A percentile compares a stretch with the other conserved stretches of the same genome.
Conservation (phyloP, 2,888 invertebrate species). For the Trachelus tabidus region DNA sequence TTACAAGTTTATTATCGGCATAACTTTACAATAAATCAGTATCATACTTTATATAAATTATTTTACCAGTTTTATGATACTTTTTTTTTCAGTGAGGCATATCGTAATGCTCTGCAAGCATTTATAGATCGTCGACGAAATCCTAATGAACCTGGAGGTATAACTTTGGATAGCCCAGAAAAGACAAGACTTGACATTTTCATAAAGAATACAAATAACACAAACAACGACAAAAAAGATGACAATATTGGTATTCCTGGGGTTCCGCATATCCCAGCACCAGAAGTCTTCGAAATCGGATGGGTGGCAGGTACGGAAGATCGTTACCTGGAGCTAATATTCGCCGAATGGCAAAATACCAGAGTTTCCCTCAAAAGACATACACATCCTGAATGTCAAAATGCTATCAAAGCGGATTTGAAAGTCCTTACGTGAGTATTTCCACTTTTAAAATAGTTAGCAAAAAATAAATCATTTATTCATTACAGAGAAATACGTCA, state of each 20-base stretch:
- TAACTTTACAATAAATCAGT: neutral
- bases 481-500: conserved; percentile 50
- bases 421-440: conserved; percentile 47
- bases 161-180: conserved; percentile 36
- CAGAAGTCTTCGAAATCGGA: conserved; percentile 55
- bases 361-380: conserved; percentile 49
- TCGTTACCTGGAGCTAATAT: conserved; percentile 50
- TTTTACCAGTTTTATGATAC: neutral
- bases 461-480: conserved; percentile 7
- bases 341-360: conserved; percentile 56
- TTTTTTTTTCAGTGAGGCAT: conserved; percentile 50
- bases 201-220: conserved; percentile 34
- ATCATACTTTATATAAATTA: neutral
- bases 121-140: conserved; percentile 51
- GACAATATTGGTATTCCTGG: conserved; percentile 30
- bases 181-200: conserved; percentile 36
- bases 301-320: conserved; percentile 55
- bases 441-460: neutral
- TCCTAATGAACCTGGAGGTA: conserved; percentile 24
- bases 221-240: conserved; percentile 27
- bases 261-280: conserved; percentile 42
- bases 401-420: conserved; percentile 49
- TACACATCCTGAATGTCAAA: conserved; percentile 46
- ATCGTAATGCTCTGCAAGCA: conserved; percentile 51
- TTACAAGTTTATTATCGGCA: neutral